Conservation (phyloP, 2,888 invertebrate genomes). For the Apomyelois bistriatella region DNA sequence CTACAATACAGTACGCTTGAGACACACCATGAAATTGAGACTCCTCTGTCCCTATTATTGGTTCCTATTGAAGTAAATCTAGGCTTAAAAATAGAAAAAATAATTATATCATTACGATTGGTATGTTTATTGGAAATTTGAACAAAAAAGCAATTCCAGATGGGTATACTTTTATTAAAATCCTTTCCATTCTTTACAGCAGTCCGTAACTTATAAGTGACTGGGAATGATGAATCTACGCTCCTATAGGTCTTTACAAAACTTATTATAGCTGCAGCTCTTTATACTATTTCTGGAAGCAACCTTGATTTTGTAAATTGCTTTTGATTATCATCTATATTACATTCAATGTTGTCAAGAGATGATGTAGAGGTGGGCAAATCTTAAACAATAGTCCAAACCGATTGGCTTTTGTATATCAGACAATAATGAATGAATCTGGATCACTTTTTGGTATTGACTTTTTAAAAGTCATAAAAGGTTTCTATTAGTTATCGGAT, state of each 20-base stretch:
- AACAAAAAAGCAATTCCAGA: slow-evolving; percentile 17
- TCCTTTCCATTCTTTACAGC: slow-evolving; percentile 19
- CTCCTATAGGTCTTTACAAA: slow-evolving; percentile 11
- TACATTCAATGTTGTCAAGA: slow-evolving; percentile 2
- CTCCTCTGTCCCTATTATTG: too few species aligned
- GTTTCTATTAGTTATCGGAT: too few species aligned
- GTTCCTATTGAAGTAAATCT: too few species aligned
- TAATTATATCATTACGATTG: too few species aligned
- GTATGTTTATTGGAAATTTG: too few species aligned
- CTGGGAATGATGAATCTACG: slow-evolving; percentile 19
- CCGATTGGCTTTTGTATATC: too few species aligned
- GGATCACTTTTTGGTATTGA: too few species aligned
- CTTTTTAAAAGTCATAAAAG: too few species aligned
- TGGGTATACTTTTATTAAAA: slow-evolving; percentile 25
- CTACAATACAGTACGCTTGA: too few species aligned
- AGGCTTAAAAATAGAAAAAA: too few species aligned
- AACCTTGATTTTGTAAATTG: slow-evolving; percentile 12
- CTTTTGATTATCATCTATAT: slow-evolving; percentile 5
- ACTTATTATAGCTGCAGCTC: slow-evolving; percentile 7
- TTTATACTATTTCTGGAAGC: slow-evolving; percentile 13
- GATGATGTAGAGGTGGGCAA: background rate
- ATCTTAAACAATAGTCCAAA: background rate
- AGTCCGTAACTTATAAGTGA: slow-evolving; percentile 20
- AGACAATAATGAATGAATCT: background rate
- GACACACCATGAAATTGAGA: too few species aligned